Conservation (phyloP, 2,797 vertebrate species). For the Tiaroga cobitis region DNA sequence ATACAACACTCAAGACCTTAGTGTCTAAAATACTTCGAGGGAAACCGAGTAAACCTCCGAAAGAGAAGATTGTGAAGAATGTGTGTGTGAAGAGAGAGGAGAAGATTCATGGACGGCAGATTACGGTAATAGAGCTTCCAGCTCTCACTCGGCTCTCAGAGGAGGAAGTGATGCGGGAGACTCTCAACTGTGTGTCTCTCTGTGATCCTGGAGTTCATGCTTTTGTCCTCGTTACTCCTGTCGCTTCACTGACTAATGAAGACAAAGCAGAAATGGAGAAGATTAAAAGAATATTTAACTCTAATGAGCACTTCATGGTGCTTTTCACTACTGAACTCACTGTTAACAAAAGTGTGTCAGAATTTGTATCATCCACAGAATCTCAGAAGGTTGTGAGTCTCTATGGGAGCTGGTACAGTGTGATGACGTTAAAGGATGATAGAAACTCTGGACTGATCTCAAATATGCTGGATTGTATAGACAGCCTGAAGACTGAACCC, state of each 20-base stretch:
- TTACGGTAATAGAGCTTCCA: background rate
- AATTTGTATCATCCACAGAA: fast-evolving
- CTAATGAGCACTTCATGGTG: background rate
- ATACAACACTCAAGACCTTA: background rate
- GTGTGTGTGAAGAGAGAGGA: background rate
- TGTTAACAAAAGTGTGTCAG: background rate
- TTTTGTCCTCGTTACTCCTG: background rate
- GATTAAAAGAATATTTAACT: background rate
- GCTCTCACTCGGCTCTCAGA: background rate
- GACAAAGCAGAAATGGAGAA: background rate
- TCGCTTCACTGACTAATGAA: background rate
- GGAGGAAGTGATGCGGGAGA: background rate
- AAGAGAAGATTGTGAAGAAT: no score
- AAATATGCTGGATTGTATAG: fast-evolving
- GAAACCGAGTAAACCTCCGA: fast-evolving
- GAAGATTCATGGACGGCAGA: background rate
- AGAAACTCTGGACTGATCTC: fast-evolving
- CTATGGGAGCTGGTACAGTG: background rate
- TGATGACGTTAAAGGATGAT: background rate
- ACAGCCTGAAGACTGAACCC: fast-evolving
- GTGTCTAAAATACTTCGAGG: background rate
- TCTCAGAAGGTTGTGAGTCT: fast-evolving
- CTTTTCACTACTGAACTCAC: background rate
- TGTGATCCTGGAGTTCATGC: background rate
- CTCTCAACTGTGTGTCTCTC: background rate